Conservation (phyloP, 2,113 vertebrate genomes). For the Antidorcas marsupialis region DNA sequence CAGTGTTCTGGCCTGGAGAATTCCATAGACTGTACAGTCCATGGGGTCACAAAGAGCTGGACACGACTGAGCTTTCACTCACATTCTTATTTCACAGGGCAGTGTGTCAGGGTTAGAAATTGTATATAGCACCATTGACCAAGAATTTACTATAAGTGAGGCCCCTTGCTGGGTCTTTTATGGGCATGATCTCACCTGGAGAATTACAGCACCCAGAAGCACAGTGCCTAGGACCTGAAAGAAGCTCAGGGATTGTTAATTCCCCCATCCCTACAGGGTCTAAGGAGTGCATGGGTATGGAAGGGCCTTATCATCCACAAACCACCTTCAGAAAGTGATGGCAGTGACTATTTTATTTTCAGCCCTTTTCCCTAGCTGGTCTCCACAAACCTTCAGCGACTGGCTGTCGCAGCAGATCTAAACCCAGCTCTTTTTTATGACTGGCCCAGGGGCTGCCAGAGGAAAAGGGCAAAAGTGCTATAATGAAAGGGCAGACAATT, state of each 20-base stretch:
- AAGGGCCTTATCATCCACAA: neutral
- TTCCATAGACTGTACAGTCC: neutral
- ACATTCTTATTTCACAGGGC: neutral
- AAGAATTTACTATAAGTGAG: neutral
- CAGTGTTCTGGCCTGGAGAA: neutral
- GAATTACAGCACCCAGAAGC: neutral
- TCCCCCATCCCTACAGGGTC: neutral
- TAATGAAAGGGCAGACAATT: constrained; percentile 60
- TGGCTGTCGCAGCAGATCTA: neutral
- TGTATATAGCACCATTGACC: neutral
- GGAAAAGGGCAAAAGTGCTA: constrained; percentile 16
- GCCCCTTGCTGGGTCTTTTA: neutral
- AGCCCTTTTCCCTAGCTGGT: neutral
- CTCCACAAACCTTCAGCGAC: neutral
- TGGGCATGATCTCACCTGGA: neutral
- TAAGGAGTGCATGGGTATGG: neutral
- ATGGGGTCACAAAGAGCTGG: neutral
- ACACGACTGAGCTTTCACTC: neutral
- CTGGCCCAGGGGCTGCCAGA: constrained; percentile 23
- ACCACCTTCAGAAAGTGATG: neutral
- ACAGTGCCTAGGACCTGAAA: neutral
- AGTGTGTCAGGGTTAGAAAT: neutral
- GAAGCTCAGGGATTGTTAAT: neutral
- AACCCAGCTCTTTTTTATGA: neutral
- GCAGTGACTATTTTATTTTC: neutral